Evolutionary conservation across 2,888 invertebrate genomes (phyloP), one percentile per base, ranked within the genome.

Genomic region (Ophion costatus): DNA sequence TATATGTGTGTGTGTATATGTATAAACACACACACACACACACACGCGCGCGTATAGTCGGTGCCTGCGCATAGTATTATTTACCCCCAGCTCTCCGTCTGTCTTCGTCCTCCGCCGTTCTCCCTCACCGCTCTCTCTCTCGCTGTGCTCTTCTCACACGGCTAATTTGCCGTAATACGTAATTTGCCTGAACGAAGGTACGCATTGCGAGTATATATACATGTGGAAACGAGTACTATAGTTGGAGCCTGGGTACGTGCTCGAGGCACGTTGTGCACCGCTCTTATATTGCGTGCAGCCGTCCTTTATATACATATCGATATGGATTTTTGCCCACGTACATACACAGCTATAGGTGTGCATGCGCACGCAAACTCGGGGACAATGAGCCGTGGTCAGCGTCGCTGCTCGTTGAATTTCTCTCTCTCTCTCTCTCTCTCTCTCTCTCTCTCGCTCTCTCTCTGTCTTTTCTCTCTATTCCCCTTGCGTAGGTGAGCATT

Each of bases 401-500:
- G 70, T 56, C 82, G 66, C 59, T 74, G 22, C 77, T 66, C 66
- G 24, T 24, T 67, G n/a, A 22, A 56, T 76, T 59, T 61, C 61
- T 70, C 6, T 64, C 57, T 2, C 38, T 29, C 42, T 71, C 59
- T 38, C 57, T 59, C 73, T 69, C 59, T 70, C 69, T 70, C 75
- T 70, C 63, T 71, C 29, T 64, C 57, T 71, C 63, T 71, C 51
- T 73, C 57, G 66, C n/a, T 59, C 20, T 59, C 20, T 9, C 59
- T 59, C 45, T 11, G 3, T 11, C 10, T 45, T 45, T 45, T 45
- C 61, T 70, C 69, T 70, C 59, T 63, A 64, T 71, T 63, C 64
- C 64, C 80, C 76, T 45, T 57, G 76, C 73, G 83, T 85, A 82
- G 80, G 77, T 69, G 77, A 82, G 89, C 90, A 92, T 93, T 93